Percentiles rank a stretch among this genome's conserved stretches.
phyloP scores from a whole-genome alignment of 2,888 invertebrate genomes.

The Bombyx huttoni region DNA sequence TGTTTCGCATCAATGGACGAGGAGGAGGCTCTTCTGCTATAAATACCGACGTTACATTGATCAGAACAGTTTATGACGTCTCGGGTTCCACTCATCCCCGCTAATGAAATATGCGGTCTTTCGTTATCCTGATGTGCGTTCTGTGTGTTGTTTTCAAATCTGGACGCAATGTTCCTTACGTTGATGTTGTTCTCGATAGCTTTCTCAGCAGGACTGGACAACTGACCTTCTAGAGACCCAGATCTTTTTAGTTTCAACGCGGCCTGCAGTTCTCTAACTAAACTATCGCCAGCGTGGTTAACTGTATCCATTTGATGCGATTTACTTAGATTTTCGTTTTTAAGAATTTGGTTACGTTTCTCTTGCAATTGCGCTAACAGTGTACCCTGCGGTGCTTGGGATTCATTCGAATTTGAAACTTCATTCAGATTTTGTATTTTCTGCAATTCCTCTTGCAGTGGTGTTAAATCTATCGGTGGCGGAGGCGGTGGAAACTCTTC shows the following conservation, averaged over 20 bases:
- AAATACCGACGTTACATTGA: constrained; percentile 43
- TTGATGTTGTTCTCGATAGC: constrained; percentile 41
- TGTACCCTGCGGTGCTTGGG: constrained; percentile 48
- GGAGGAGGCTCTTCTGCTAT: constrained; percentile 48
- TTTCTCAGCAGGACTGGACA: constrained; percentile 36
- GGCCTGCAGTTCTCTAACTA: constrained; percentile 85
- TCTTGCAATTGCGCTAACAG: constrained; percentile 76
- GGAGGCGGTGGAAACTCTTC: constrained; percentile 94
- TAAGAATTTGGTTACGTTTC: constrained; percentile 74
- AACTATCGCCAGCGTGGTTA: constrained; percentile 68
- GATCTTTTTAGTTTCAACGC: constrained; percentile 41
- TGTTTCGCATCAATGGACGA: constrained; percentile 59
- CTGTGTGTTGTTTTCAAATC: constrained; percentile 75
- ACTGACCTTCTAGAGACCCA: constrained; percentile 46
- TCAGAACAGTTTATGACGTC: constrained; percentile 58
- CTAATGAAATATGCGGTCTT: constrained; percentile 51
- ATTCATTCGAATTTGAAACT: constrained; percentile 8
- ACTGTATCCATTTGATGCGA: constrained; percentile 35
- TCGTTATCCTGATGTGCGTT: constrained; percentile 32
- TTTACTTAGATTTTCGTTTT: constrained; percentile 42
- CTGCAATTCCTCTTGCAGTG: constrained; percentile 74
- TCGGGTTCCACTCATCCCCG: constrained; percentile 55
- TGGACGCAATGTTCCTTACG: constrained; percentile 86
- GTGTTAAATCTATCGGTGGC: constrained; percentile 79
- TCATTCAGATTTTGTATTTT: constrained; percentile 47